Percentiles rank a stretch among this genome's conserved stretches.
These are phyloP conservation scores for Sinella curviseta DNA, from an alignment of 1,140 invertebrate species.

Conservation along the genomic window DNA sequence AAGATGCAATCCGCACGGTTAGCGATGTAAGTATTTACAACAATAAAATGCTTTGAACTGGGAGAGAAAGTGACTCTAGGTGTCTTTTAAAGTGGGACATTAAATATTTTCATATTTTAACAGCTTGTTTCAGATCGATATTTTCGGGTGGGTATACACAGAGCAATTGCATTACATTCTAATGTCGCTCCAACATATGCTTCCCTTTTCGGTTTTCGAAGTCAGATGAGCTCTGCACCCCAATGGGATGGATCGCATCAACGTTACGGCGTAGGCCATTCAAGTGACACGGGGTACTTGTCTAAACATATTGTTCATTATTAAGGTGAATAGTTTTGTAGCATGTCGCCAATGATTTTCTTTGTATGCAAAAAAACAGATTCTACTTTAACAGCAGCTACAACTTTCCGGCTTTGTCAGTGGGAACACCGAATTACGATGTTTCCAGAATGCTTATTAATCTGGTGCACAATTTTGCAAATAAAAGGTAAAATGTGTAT, in stretches of 20 bases:
- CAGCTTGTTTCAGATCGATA: slow-evolving; percentile 6
- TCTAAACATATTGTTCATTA: not conserved
- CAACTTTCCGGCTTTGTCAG: slow-evolving; percentile 22
- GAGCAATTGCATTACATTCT: slow-evolving; percentile 24
- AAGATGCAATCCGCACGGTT: slow-evolving; percentile 2
- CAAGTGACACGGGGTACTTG: slow-evolving; percentile 19
- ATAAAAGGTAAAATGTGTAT: slow-evolving; percentile 18
- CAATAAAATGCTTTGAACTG: not conserved
- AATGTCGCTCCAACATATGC: slow-evolving; percentile 28
- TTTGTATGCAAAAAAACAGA: not conserved
- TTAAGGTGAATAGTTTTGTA: too few species aligned
- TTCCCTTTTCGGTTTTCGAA: slow-evolving; percentile 7
- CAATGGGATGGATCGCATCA: slow-evolving; percentile 4
- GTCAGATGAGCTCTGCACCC: not conserved
- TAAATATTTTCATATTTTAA: not conserved
- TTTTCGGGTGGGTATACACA: slow-evolving; percentile 18
- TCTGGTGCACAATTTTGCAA: slow-evolving; percentile 30
- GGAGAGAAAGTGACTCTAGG: not conserved
- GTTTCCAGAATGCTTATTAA: slow-evolving; percentile 28
- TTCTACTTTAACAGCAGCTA: slow-evolving; percentile 26
- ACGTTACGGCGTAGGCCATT: slow-evolving; percentile 19
- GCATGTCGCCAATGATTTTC: not conserved
- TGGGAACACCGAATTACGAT: slow-evolving; percentile 1
- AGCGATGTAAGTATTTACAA: slow-evolving; percentile 32
- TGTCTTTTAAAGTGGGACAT: too few species aligned